Conservation (phyloP, 2,113 vertebrate species). For the Dryoscopus gambensis region DNA sequence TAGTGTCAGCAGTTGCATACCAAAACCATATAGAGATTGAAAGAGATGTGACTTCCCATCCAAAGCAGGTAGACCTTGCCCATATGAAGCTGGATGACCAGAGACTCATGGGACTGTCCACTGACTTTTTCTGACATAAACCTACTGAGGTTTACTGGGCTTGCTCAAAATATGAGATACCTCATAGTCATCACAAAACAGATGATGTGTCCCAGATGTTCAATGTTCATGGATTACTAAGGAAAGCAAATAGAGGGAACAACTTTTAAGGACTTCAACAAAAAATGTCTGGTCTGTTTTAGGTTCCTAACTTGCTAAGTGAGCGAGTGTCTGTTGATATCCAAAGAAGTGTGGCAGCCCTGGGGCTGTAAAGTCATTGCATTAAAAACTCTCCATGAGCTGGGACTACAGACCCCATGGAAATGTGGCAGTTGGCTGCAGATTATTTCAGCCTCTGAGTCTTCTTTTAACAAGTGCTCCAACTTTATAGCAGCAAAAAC, state of each 20-base stretch:
- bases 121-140: background rate
- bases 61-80: background rate
- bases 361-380: background rate
- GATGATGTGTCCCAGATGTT: conserved; percentile 44
- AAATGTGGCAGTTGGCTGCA: background rate
- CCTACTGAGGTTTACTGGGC: background rate
- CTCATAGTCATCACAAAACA: background rate
- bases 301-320: conserved; percentile 2
- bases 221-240: background rate
- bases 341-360: background rate
- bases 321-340: background rate
- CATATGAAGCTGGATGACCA: background rate
- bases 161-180: background rate
- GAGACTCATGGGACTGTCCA: background rate
- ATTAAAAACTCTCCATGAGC: background rate
- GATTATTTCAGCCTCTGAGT: background rate
- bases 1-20: background rate
- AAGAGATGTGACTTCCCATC: background rate
- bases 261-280: conserved; percentile 18
- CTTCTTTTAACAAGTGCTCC: background rate
- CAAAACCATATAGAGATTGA: background rate
- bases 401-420: background rate
- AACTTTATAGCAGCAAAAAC: background rate
- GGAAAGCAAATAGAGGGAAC: conserved; percentile 44
- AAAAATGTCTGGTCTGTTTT: background rate